Evolutionary conservation across 2,113 vertebrate species (phyloP).

Genomic region (Enhydra lutris): DNA sequence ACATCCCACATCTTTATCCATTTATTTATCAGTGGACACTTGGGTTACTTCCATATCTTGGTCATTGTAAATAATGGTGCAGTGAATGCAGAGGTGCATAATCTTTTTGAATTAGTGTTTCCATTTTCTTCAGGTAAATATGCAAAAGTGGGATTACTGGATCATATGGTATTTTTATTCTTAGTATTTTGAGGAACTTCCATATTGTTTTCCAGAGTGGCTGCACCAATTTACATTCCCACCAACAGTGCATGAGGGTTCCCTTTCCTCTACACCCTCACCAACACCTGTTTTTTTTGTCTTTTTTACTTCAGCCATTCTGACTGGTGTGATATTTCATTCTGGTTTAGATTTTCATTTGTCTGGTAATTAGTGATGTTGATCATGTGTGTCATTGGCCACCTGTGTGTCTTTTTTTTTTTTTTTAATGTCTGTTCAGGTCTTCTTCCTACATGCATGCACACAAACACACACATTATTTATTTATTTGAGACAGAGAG

Average conservation of each 20-base stretch:
- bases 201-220: neutral
- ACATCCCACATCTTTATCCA: neutral
- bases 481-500: neutral
- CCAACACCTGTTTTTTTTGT: neutral
- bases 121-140: neutral
- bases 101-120: neutral
- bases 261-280: neutral
- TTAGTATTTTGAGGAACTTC: neutral
- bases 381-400: neutral
- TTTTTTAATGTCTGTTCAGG: neutral
- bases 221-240: neutral
- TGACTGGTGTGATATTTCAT: neutral
- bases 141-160: neutral
- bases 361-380: neutral
- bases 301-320: neutral
- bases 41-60: neutral
- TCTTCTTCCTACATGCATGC: neutral
- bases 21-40: neutral
- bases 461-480: neutral
- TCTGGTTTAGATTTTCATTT: neutral
- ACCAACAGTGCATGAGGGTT: neutral
- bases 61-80: neutral
- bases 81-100: neutral
- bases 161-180: neutral
- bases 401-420: neutral